Base-by-base conservation (phyloP, 2,797 vertebrate genomes). In the Ptychobarbus kaznakovi region DNA sequence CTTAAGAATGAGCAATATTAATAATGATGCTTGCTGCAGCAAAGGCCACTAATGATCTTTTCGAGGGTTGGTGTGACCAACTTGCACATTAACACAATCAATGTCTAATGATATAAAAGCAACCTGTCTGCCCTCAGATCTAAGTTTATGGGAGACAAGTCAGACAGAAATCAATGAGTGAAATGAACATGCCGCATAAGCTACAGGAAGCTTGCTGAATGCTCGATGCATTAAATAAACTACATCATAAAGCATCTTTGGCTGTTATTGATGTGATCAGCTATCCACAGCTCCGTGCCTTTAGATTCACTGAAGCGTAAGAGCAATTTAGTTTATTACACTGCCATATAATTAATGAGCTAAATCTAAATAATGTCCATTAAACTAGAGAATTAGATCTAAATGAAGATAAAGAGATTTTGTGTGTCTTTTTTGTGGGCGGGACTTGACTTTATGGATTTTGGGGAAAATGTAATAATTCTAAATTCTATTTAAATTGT, bases 211-310 rank as follows among this genome's bases (percentile, higher is more conserved):
- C 7, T 42, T 58, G 51, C 32, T 58, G 66, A 73, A 82, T 69
- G 63, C 32, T 6, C 0, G 0, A 28, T 44, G 28, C 49, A 46
- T 82, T 46, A 74, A 46, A 79, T 79, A 63, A 74, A 63, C n/a
- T 46, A 63, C 69, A 82, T 73, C 69, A 35, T 82, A 82, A 82
- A 73, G 51, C 40, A 73, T 74, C 53, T 35, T 61, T 82, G 81
- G 32, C 69, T 63, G 53, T n/a, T 63, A 73, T 63, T 46, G 69
- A 82, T 77, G 70, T 80, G 51, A 81, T 86, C 69, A 70, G n/a
- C 82, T 70, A 49, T 80, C 74, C 68, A 73, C 16, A 73, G 80
- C 44, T 58, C 38, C 18, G n/a, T 0, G 15, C 51, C 15, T 28
- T 72, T 18, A 58, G 66, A 72, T 20, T 44, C 68, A 32, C 18